phyloP scores from a whole-genome alignment of 2,797 vertebrate species.

The Sebastes nivosus region DNA sequence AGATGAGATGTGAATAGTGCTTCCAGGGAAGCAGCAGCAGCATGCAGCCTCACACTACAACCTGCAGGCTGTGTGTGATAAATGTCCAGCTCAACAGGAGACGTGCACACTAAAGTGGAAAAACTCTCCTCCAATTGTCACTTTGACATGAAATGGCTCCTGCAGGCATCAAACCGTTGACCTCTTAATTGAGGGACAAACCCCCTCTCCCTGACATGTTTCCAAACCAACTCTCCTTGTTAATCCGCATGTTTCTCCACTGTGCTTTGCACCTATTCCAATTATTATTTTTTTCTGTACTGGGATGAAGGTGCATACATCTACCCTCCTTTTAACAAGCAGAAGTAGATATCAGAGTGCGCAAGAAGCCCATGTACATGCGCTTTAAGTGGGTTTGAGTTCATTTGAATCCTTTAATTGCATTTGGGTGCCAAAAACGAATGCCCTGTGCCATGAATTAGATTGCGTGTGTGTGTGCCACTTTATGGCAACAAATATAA shows the following conservation, averaged over 20 bases:
- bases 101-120: neutral
- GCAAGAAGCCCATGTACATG: neutral
- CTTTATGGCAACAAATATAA: neutral
- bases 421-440: neutral
- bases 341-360: neutral
- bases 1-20: neutral
- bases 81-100: conserved; percentile 3
- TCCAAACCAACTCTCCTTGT: neutral
- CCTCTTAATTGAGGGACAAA: neutral
- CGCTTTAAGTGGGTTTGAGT: too few species aligned
- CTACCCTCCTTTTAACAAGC: too few species aligned
- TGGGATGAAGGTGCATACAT: too few species aligned
- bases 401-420: neutral
- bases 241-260: neutral
- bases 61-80: conserved; percentile 1
- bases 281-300: neutral
- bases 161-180: neutral
- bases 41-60: conserved; percentile 11
- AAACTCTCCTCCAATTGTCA: neutral
- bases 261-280: neutral
- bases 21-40: neutral
- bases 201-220: neutral
- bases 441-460: neutral
- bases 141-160: neutral
- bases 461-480: too few species aligned